These are phyloP conservation scores for Oligia strigilis DNA, from an alignment of 2,888 invertebrate species.

Conservation along the genomic window DNA sequence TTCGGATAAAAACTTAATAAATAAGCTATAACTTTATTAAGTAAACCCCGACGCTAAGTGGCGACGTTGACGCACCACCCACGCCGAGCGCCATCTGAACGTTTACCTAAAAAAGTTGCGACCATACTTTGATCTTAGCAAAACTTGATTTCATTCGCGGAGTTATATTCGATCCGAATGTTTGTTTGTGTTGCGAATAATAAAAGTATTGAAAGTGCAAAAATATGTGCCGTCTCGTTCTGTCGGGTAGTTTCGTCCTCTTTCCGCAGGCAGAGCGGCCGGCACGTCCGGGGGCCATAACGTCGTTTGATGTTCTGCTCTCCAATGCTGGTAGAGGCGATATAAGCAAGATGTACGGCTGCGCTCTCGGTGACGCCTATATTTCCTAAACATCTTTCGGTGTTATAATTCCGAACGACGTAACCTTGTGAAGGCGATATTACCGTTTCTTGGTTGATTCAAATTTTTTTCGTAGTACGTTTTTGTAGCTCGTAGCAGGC, in stretches of 20 bases:
- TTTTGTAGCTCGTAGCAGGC: conserved; percentile 46
- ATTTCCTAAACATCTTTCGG: conserved; percentile 90
- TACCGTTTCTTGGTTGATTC: conserved; percentile 58
- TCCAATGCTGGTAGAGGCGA: conserved; percentile 89
- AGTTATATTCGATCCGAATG: conserved; percentile 79
- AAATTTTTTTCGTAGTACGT: conserved; percentile 30
- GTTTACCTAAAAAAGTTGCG: conserved; percentile 66
- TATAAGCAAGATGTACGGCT: conserved; percentile 89
- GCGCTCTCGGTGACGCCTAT: conserved; percentile 90
- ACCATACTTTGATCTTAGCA: conserved; percentile 72
- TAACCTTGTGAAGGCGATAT: conserved; percentile 83
- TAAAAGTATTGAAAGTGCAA: conserved; percentile 86
- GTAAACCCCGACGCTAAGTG: conserved; percentile 46
- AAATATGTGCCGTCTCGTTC: conserved; percentile 80
- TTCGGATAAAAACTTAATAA: conserved; percentile 42
- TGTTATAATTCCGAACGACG: conserved; percentile 84
- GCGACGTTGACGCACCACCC: conserved; percentile 49
- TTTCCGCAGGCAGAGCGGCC: conserved; percentile 79
- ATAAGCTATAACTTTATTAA: conserved; percentile 47
- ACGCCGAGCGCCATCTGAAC: conserved; percentile 42
- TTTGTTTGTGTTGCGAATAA: conserved; percentile 86
- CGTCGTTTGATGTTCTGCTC: conserved; percentile 90
- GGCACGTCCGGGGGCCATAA: conserved; percentile 90
- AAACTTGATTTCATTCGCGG: conserved; percentile 73
- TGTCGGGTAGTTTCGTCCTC: conserved; percentile 79